phyloP scores from a whole-genome alignment of 2,113 vertebrate species.

The Pedetes capensis region DNA sequence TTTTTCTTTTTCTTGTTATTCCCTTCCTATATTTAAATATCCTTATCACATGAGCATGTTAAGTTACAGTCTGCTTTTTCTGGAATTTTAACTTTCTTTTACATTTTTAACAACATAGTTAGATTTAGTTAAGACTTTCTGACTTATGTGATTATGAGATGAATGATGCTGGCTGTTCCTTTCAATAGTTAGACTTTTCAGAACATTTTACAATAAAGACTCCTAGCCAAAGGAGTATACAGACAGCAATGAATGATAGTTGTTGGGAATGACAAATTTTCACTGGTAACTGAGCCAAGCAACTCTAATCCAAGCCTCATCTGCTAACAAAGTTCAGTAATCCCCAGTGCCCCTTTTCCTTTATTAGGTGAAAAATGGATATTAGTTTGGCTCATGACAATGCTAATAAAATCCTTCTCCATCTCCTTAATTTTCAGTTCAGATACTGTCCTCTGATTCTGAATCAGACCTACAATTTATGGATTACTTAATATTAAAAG shows the following conservation, averaged over 20 bases:
- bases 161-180: neutral
- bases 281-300: neutral
- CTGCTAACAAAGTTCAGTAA: neutral
- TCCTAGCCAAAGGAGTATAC: neutral
- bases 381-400: neutral
- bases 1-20: neutral
- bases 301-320: neutral
- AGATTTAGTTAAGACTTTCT: slow-evolving; percentile 23
- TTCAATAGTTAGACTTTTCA: neutral
- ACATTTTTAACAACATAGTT: neutral
- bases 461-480: neutral
- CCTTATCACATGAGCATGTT: neutral
- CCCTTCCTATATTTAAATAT: neutral
- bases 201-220: neutral
- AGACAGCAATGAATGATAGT: neutral
- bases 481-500: neutral
- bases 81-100: neutral
- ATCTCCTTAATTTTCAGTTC: slow-evolving; percentile 27
- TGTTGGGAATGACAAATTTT: neutral
- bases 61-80: neutral
- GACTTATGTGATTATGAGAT: neutral
- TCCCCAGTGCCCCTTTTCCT: neutral
- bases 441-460: neutral
- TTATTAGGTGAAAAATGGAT: neutral
- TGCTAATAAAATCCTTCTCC: neutral